These are phyloP conservation scores for Hirtodrosophila duncani DNA, from an alignment of 2,888 invertebrate genomes.

Conservation along the genomic window DNA sequence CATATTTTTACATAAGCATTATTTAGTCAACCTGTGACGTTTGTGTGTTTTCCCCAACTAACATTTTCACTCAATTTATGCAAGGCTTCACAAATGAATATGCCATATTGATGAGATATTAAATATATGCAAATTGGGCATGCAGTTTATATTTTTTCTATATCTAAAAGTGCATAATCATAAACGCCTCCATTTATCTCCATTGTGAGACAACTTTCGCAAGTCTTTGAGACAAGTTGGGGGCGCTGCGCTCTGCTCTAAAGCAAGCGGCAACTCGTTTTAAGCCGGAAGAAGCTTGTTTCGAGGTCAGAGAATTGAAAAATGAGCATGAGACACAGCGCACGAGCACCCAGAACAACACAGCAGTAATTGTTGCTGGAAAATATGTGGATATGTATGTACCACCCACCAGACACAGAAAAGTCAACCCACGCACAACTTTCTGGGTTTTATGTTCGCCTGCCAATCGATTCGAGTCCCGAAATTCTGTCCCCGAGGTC, in stretches of 20 bases:
- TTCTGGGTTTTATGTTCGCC: constrained; percentile 29
- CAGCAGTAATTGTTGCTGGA: no score
- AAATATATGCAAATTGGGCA: constrained; percentile 14
- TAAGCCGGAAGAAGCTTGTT: no score
- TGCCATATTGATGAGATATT: constrained; percentile 15
- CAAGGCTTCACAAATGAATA: constrained; percentile 11
- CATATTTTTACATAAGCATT: not conserved
- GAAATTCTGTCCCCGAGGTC: constrained; percentile 39
- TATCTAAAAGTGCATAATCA: constrained; percentile 8
- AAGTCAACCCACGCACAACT: no score
- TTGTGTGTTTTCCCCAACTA: no score
- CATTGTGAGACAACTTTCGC: constrained; percentile 26
- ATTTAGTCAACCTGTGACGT: not conserved
- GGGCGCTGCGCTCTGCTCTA: no score
- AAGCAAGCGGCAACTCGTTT: no score
- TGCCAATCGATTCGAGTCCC: constrained; percentile 45
- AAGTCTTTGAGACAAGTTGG: constrained; percentile 24
- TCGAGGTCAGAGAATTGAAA: no score
- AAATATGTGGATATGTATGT: no score
- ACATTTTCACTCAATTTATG: constrained; percentile 10
- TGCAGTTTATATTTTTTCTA: constrained; percentile 23
- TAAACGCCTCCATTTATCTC: constrained; percentile 6
- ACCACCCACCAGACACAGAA: no score
- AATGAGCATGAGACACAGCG: no score
- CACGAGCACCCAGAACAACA: no score